Evolutionary conservation across 2,888 invertebrate species (phyloP).

Genomic region (Byasa hedistus): DNA sequence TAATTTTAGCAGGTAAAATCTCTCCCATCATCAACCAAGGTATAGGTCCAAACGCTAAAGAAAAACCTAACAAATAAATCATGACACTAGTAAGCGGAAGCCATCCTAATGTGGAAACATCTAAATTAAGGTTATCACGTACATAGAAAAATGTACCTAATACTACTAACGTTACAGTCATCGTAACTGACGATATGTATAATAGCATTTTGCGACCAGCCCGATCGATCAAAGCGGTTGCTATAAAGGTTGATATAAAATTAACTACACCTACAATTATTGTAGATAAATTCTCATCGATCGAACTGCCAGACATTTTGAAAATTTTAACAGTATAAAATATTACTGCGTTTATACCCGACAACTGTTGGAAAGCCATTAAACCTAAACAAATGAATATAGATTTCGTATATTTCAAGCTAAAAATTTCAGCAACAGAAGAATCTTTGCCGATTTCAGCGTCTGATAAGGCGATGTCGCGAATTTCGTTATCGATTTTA

Average conservation of each 20-base stretch:
- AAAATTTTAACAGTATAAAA: slow-evolving; percentile 96
- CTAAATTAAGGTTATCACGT: slow-evolving; percentile 58
- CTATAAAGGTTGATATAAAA: slow-evolving; percentile 92
- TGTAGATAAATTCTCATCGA: slow-evolving; percentile 88
- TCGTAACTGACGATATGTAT: slow-evolving; percentile 89
- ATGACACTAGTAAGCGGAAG: slow-evolving; percentile 89
- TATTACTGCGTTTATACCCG: slow-evolving; percentile 97
- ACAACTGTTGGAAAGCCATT: slow-evolving; percentile 97
- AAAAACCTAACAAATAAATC: slow-evolving; percentile 91
- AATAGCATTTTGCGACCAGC: slow-evolving; percentile 93
- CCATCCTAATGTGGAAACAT: slow-evolving; percentile 84
- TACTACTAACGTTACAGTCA: slow-evolving; percentile 86
- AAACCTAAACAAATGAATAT: slow-evolving; percentile 90
- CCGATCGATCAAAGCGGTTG: slow-evolving; percentile 91
- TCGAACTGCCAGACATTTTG: slow-evolving; percentile 88
- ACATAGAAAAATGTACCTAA: slow-evolving; percentile 91
- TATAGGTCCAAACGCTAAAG: slow-evolving; percentile 90
- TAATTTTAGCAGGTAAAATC: slow-evolving; percentile 91
- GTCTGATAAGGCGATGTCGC: slow-evolving; percentile 85
- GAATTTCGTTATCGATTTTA: slow-evolving; percentile 88
- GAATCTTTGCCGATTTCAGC: slow-evolving; percentile 83
- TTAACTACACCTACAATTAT: slow-evolving; percentile 95
- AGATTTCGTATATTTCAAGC: slow-evolving; percentile 86
- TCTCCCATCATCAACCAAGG: slow-evolving; percentile 96
- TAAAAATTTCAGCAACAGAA: slow-evolving; percentile 83